Evolutionary conservation across 2,888 invertebrate species (phyloP), one percentile per base, ranked within the genome.

Genomic region (Sepiola atlantica): DNA sequence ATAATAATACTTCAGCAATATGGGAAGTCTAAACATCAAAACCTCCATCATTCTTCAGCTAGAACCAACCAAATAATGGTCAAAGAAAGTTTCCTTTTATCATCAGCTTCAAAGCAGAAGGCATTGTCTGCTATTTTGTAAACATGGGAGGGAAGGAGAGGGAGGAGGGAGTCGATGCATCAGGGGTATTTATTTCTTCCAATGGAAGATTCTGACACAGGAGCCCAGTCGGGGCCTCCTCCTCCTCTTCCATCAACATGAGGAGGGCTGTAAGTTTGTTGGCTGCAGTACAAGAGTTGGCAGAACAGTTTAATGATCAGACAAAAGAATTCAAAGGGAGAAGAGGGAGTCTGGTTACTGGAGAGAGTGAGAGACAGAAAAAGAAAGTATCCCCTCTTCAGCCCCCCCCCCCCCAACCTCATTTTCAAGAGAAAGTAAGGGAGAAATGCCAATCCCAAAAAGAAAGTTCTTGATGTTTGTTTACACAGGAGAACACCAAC

Each of bases 401-500:
- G 8, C 45, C 45, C n/a, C 32, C 2, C 28, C 77, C 77, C 77
- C 10, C 3, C 24, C n/a, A 77, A 77, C n/a, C 10, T 24, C 28
- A 21, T 14, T 12, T 77, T 28, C 10, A 77, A 77, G 3, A 77
- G n/a, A 77, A 61, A 24, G 61, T 61, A 61, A 77, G n/a, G 77
- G 32, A 77, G 77, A 32, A 21, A 77, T 77, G 77, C 77, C 77
- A 77, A 77, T 77, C 77, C 77, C n/a, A 77, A 77, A 77, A 77
- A 77, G 77, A 77, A 77, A 77, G 77, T 77, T 77, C 77, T 77
- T n/a, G 77, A 77, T 77, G n/a, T 77, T 77, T 77, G 77, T 77
- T 77, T 77, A 77, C 77, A 77, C 14, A 77, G 32, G 77, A 77
- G 77, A 77, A 77, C 77, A 77, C 32, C n/a, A 77, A 77, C 77